These are phyloP conservation scores for Phenganax marumi DNA, from an alignment of 92 coral and sea anemone genomes.

Conservation along the genomic window DNA sequence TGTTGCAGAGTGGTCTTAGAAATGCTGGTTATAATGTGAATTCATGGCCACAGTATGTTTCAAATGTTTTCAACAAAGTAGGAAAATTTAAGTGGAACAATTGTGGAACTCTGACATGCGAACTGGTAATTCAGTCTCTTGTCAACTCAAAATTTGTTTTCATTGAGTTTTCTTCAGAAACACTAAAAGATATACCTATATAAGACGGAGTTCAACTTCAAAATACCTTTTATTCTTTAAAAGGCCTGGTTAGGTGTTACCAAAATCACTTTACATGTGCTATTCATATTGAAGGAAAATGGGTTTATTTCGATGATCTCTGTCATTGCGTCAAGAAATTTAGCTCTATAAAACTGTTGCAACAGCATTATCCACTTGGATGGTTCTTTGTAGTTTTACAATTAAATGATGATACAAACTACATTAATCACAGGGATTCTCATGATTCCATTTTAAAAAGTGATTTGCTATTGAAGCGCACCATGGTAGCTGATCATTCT, in stretches of 20 bases:
- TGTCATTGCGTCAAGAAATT: background rate
- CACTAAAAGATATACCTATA: background rate
- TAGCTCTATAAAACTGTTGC: background rate
- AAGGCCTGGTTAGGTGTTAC: too few relatives aligned
- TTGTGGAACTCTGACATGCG: too few relatives aligned
- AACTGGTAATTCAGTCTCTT: too few relatives aligned
- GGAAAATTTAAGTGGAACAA: too few relatives aligned
- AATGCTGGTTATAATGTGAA: too few relatives aligned
- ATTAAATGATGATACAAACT: background rate
- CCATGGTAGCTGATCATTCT: too few relatives aligned
- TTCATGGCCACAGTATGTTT: too few relatives aligned
- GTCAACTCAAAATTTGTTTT: background rate
- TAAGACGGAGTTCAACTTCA: background rate
- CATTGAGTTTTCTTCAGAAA: conserved; percentile 5
- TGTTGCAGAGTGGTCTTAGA: too few relatives aligned
- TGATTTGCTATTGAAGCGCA: background rate
- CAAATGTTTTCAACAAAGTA: too few relatives aligned
- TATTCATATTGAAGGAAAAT: too few relatives aligned
- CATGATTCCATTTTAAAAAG: background rate
- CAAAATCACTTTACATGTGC: too few relatives aligned
- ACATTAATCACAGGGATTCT: background rate
- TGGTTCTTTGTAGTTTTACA: background rate
- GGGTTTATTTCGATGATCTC: background rate
- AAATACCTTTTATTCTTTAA: background rate
- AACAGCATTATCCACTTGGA: background rate